A percentile compares a stretch with the other conserved stretches of the same genome.
Evolutionary conservation across 2,888 invertebrate species (phyloP).

Genomic region (Coleophora flavipennella): DNA sequence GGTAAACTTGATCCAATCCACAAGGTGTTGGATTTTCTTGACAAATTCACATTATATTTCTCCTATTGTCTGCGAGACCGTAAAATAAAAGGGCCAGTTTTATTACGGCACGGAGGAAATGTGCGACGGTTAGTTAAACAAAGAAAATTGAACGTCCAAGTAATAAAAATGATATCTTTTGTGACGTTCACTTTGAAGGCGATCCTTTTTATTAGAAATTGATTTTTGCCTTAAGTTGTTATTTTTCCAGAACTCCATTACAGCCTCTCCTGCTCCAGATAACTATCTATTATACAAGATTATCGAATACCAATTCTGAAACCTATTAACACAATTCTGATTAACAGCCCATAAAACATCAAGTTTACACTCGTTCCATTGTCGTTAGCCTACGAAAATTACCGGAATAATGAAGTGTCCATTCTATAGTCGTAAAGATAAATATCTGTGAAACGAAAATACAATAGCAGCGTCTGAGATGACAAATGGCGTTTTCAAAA

Average conservation of each 20-base stretch:
- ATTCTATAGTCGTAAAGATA: slow-evolving; percentile 28
- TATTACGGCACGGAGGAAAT: slow-evolving; percentile 41
- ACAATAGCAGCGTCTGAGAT: slow-evolving; percentile 31
- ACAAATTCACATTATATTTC: slow-evolving; percentile 56
- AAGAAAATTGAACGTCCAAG: slow-evolving; percentile 46
- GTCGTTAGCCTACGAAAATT: slow-evolving; percentile 16
- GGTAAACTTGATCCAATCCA: slow-evolving; percentile 47
- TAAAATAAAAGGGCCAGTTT: slow-evolving; percentile 51
- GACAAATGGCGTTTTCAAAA: slow-evolving; percentile 32
- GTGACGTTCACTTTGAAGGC: slow-evolving; percentile 9
- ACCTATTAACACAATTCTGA: neutral
- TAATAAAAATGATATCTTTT: slow-evolving; percentile 42
- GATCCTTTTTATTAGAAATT: slow-evolving; percentile 25
- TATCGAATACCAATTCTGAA: neutral
- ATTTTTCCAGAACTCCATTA: neutral
- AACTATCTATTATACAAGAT: neutral
- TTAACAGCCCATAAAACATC: neutral
- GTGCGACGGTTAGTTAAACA: slow-evolving; percentile 55
- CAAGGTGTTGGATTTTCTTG: slow-evolving; percentile 52
- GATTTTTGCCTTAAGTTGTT: slow-evolving; percentile 13
- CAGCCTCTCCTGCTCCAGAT: neutral
- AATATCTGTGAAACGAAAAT: slow-evolving; percentile 33
- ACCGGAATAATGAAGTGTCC: slow-evolving; percentile 24
- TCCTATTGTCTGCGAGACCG: slow-evolving; percentile 39
- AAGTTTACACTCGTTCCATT: neutral